Conservation (phyloP, 2,797 vertebrate genomes). For the Cyclopterus lumpus region DNA sequence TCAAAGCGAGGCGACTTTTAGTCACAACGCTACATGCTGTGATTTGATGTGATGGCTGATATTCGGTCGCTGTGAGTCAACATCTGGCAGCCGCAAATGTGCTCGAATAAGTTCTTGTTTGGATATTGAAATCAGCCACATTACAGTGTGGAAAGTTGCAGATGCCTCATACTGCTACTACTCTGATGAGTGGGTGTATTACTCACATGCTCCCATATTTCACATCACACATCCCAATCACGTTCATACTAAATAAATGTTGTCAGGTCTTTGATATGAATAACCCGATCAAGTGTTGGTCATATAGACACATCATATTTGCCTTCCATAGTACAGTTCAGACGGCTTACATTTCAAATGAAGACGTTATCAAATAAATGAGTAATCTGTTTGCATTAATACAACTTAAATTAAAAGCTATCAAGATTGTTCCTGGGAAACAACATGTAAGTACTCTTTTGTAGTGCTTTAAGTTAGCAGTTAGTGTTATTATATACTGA, state of each 20-base stretch:
- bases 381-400: background rate
- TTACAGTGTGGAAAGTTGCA: slow-evolving; percentile 55
- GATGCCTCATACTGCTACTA: slow-evolving; percentile 57
- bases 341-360: background rate
- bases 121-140: slow-evolving; percentile 49
- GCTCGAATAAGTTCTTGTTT: slow-evolving; percentile 30
- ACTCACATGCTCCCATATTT: slow-evolving; percentile 54
- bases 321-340: background rate
- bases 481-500: too few species aligned
- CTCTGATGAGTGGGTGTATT: slow-evolving; percentile 46
- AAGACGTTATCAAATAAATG: background rate
- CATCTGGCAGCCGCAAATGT: slow-evolving; percentile 6
- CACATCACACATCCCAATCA: slow-evolving; percentile 28
- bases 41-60: slow-evolving; percentile 1
- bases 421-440: background rate
- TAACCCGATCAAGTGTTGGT: background rate
- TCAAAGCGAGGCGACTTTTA: slow-evolving; percentile 13
- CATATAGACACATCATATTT: background rate
- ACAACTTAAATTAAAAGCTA: background rate
- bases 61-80: slow-evolving; percentile 38
- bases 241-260: background rate
- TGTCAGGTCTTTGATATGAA: slow-evolving; percentile 24
- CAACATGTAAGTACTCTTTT: background rate
- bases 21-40: background rate
- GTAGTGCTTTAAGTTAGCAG: background rate